Evolutionary conservation across 2,888 invertebrate species (phyloP), one percentile per base, ranked within the genome.

Genomic region (Tiliacea aurago): DNA sequence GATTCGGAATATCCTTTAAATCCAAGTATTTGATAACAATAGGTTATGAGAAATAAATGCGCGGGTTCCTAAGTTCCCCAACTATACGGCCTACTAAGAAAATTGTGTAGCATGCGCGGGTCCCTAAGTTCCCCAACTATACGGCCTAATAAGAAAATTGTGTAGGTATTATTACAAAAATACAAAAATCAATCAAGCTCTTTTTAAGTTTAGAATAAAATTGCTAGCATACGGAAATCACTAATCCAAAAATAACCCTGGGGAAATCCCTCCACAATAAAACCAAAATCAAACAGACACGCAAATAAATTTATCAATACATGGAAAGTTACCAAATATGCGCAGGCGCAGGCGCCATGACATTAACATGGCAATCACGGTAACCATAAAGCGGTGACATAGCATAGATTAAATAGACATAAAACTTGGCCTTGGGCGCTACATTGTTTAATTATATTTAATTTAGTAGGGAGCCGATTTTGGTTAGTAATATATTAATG

Each of bases 361-460:
- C 28, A 70, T 86, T 78, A 51, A 41, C 41, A 87, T 85, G 68
- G 33, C 64, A 53, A 65, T 81, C 86, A 86, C 85, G 84, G 28
- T 20, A 33, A 33, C 76, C 69, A 79, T 81, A 81, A 83, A 81
- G 59, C 80, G 83, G 83, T 85, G 89, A 89, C 91, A 90, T 87
- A 80, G 90, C 89, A 90, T 91, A 90, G 91, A 92, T 93, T 94
- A 92, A 90, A 91, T 89, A 84, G 76, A 89, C 87, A 90, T 94
- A 92, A 94, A 93, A 89, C 76, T 71, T 84, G 92, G 88, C 94
- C 93, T 93, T 94, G 92, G 62, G 86, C 58, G 53, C 61, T 73
- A 72, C 73, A 73, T 76, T 63, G 61, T 78, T 84, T 73, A 82
- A 77, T 82, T 87, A 72, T 84, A 33, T 43, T 61, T 80, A 83